Conservation (phyloP, 2,888 invertebrate genomes). For the Sericinus montela region DNA sequence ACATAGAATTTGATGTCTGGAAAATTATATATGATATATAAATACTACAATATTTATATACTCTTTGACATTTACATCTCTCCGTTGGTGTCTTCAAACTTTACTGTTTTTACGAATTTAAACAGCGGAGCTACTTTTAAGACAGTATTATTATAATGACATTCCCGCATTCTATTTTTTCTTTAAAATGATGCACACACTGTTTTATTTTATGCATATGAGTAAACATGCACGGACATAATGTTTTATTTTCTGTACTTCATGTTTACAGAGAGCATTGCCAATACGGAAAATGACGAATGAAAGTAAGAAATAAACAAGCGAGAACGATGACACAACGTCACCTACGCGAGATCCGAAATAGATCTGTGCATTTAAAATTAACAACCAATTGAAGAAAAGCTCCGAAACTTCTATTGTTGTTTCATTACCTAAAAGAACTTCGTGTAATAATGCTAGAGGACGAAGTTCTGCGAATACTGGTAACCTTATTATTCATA, state of each 20-base stretch:
- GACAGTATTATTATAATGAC: no score
- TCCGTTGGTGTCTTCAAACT: no score
- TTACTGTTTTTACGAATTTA: no score
- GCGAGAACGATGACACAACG: conserved; percentile 43
- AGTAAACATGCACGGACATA: neutral
- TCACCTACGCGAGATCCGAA: conserved; percentile 48
- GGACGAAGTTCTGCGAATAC: conserved; percentile 4
- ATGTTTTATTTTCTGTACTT: neutral
- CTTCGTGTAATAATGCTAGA: neutral
- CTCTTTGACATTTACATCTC: no score
- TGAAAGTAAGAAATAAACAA: conserved; percentile 40
- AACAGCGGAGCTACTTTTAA: no score
- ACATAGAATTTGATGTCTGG: no score
- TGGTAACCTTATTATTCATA: neutral
- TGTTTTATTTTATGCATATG: no score
- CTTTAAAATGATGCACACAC: no score
- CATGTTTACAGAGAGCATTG: conserved; percentile 39
- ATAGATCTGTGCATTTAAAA: conserved; percentile 35
- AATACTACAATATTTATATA: no score
- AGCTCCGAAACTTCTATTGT: neutral
- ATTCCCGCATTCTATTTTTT: no score
- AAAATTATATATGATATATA: no score
- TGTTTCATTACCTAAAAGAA: neutral
- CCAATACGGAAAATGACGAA: conserved; percentile 49
- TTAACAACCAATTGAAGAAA: conserved; percentile 21